phyloP scores from a whole-genome alignment of 2,113 vertebrate species.

The Chunga burmeisteri region DNA sequence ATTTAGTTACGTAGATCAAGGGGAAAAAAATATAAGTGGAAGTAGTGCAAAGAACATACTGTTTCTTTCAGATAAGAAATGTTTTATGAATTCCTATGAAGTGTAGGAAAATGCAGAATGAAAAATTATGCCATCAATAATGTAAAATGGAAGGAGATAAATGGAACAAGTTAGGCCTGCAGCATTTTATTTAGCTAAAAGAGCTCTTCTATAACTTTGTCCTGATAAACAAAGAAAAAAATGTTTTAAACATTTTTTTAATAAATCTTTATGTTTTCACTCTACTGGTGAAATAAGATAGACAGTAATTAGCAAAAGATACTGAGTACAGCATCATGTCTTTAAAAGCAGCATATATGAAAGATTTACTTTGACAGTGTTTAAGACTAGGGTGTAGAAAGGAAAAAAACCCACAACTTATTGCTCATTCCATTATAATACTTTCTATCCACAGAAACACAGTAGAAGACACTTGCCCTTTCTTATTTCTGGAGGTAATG shows the following conservation, averaged over 20 bases:
- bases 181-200: constrained; percentile 58
- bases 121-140: constrained; percentile 64
- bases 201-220: constrained; percentile 15
- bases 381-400: neutral
- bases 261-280: neutral
- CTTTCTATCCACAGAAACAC: neutral
- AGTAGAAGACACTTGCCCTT: neutral
- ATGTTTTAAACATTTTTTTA: neutral
- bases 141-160: constrained; percentile 52
- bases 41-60: constrained; percentile 52
- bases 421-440: neutral
- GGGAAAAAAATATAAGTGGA: neutral
- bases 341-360: neutral
- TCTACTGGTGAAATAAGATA: constrained; percentile 16
- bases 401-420: neutral
- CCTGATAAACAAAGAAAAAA: constrained; percentile 44
- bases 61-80: constrained; percentile 71
- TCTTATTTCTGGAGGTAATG: neutral
- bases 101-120: constrained; percentile 56
- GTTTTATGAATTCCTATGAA: constrained; percentile 53
- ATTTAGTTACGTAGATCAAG: neutral
- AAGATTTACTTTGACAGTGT: neutral
- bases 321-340: neutral
- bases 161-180: constrained; percentile 52
- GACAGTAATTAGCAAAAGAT: constrained; percentile 14